Conservation (phyloP, 2,797 vertebrate genomes). For the Chelmon rostratus region DNA sequence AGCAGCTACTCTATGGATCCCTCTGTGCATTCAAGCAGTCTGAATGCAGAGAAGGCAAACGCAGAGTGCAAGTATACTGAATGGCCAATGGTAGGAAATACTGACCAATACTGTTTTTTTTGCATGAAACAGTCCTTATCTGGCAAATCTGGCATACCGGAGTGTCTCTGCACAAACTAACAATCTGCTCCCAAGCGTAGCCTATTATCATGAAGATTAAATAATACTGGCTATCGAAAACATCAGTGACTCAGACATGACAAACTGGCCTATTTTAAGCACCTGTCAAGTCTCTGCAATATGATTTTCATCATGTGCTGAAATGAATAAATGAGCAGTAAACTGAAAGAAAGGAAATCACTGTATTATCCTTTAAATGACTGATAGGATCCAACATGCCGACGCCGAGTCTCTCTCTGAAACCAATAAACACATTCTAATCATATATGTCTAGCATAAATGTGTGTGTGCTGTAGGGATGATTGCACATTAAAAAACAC, state of each 20-base stretch:
- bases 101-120: background rate
- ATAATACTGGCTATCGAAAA: background rate
- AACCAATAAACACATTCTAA: background rate
- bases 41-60: background rate
- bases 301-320: background rate
- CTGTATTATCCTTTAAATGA: background rate
- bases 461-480: background rate
- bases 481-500: conserved; percentile 2
- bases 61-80: background rate
- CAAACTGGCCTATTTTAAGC: background rate
- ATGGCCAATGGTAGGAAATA: background rate
- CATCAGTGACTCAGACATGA: background rate
- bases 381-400: background rate
- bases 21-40: background rate
- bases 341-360: background rate
- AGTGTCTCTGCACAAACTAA: no score
- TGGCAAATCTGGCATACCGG: no score
- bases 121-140: no score
- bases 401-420: background rate
- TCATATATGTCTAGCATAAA: background rate
- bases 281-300: background rate
- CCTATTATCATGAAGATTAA: background rate
- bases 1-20: background rate
- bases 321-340: background rate
- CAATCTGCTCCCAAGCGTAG: background rate